Evolutionary conservation across 2,888 invertebrate genomes (phyloP).

Genomic region (Hypomecis atomaria): DNA sequence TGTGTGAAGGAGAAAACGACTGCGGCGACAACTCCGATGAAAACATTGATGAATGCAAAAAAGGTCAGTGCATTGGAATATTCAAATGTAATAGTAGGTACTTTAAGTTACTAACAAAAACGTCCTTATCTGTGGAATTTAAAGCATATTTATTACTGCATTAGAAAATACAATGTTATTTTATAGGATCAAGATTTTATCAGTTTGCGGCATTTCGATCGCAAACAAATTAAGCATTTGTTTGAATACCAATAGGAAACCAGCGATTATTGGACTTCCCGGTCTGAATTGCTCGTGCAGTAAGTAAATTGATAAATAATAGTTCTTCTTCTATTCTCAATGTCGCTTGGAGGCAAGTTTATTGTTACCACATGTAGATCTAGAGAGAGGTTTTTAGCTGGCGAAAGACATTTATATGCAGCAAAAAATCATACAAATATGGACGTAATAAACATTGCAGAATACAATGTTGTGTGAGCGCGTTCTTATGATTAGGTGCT

Average conservation of each 20-base stretch:
- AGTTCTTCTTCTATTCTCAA: constrained; percentile 1
- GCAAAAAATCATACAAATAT: too few relatives aligned
- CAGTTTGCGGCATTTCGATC: constrained; percentile 2
- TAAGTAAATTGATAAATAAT: constrained; percentile 16
- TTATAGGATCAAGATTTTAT: background rate
- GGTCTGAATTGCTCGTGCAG: constrained; percentile 28
- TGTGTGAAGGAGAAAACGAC: constrained; percentile 92
- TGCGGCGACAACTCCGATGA: constrained; percentile 94
- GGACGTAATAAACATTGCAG: too few relatives aligned
- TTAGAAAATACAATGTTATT: background rate
- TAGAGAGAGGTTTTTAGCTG: too few relatives aligned
- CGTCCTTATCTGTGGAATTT: background rate
- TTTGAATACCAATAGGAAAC: constrained; percentile 36
- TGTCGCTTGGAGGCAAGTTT: constrained; percentile 6
- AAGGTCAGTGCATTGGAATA: constrained; percentile 51
- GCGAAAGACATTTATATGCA: too few relatives aligned
- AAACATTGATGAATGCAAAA: constrained; percentile 87
- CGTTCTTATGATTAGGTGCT: too few relatives aligned
- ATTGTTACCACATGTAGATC: background rate
- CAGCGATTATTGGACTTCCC: constrained; percentile 30
- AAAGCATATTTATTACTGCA: background rate
- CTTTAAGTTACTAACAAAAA: background rate
- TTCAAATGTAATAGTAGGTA: background rate
- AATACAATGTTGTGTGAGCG: too few relatives aligned
- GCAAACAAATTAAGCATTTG: constrained; percentile 26